Percentiles rank a stretch among this genome's conserved stretches.
phyloP scores from a whole-genome alignment of 2,797 vertebrate genomes.

The Enteromius trimaculatus region DNA sequence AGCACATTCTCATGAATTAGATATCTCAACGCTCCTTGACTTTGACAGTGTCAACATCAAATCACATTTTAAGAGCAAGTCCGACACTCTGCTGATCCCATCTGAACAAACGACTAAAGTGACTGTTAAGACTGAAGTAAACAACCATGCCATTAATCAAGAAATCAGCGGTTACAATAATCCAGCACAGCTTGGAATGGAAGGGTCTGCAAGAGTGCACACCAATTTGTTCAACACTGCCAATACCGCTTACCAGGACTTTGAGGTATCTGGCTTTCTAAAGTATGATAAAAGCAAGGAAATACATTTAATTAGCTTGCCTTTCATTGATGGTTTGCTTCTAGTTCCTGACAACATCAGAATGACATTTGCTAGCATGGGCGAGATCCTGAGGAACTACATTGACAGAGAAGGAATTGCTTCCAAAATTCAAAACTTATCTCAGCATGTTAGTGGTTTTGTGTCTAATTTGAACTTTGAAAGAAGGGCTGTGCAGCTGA shows the following conservation, averaged over 20 bases:
- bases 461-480: slow-evolving; percentile 80
- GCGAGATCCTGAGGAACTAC: slow-evolving; percentile 77
- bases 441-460: slow-evolving; percentile 76
- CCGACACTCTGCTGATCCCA: slow-evolving; percentile 76
- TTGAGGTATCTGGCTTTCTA: slow-evolving; percentile 81
- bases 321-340: slow-evolving; percentile 81
- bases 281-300: slow-evolving; percentile 93
- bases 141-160: slow-evolving; percentile 83
- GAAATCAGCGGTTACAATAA: slow-evolving; percentile 85
- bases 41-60: slow-evolving; percentile 67
- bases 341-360: slow-evolving; percentile 80
- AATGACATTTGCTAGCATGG: slow-evolving; percentile 66
- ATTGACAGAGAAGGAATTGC: slow-evolving; percentile 77
- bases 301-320: slow-evolving; percentile 82
- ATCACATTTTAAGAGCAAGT: slow-evolving; percentile 78
- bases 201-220: slow-evolving; percentile 79
- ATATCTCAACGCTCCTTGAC: slow-evolving; percentile 73
- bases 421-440: slow-evolving; percentile 76
- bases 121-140: slow-evolving; percentile 84
- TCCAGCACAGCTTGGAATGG: slow-evolving; percentile 80
- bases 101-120: slow-evolving; percentile 79
- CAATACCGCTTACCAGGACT: slow-evolving; percentile 82
- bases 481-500: slow-evolving; percentile 72
- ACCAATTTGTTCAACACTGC: slow-evolving; percentile 64
- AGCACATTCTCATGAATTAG: slow-evolving; percentile 84